Percentiles rank a stretch among this genome's conserved stretches.
These are phyloP conservation scores for Sitta europaea DNA, from an alignment of 2,113 vertebrate species.

Conservation along the genomic window DNA sequence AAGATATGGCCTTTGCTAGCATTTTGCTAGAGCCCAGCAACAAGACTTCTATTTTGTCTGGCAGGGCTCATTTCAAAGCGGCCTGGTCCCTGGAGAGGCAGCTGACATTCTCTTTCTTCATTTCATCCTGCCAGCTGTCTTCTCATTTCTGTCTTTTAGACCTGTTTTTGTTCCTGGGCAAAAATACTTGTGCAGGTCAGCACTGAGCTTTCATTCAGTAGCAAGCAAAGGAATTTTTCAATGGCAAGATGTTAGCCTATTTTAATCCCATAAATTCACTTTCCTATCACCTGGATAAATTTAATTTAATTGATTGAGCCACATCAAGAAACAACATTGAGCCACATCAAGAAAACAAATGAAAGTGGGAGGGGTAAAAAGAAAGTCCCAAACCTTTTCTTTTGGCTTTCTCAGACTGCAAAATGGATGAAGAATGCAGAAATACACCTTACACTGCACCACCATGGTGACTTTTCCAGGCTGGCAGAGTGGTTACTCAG, in stretches of 20 bases:
- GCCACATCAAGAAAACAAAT: neutral
- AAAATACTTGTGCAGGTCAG: slow-evolving; percentile 21
- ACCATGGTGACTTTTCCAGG: neutral
- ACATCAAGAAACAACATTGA: neutral
- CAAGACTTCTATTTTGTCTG: slow-evolving; percentile 2
- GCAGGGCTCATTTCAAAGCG: slow-evolving; percentile 16
- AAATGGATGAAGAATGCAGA: neutral
- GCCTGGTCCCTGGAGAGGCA: neutral
- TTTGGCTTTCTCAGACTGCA: neutral
- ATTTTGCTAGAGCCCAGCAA: slow-evolving; percentile 7
- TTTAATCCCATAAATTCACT: slow-evolving; percentile 24
- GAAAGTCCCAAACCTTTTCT: neutral
- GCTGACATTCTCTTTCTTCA: slow-evolving; percentile 46
- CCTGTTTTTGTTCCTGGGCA: slow-evolving; percentile 21
- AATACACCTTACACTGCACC: neutral
- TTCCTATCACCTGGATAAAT: neutral
- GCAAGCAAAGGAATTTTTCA: slow-evolving; percentile 17
- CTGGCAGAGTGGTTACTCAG: neutral
- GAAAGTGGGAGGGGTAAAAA: neutral
- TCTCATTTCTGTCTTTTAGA: slow-evolving; percentile 32
- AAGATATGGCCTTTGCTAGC: neutral
- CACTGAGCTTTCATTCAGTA: neutral
- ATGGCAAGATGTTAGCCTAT: neutral
- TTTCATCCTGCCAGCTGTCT: slow-evolving; percentile 52
- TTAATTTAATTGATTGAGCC: slow-evolving; percentile 2